Evolutionary conservation across 2,113 vertebrate species (phyloP), one percentile per base, ranked within the genome.

Genomic region (Corythoichthys intestinalis): DNA sequence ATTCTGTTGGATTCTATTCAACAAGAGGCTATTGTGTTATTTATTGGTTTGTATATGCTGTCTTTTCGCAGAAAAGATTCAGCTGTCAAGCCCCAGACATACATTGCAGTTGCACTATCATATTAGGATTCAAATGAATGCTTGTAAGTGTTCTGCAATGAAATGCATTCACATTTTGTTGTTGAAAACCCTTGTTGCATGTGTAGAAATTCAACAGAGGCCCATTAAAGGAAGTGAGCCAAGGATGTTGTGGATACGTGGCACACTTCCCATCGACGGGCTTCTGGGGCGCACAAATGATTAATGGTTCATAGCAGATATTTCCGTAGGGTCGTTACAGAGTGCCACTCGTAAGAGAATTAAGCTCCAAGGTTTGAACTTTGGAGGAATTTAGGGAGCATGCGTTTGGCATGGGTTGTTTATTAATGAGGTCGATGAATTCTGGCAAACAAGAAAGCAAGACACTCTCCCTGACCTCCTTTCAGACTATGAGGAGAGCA

Each of bases 371-470:
- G 56, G 59, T 60, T 57, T 69, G 66, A 76, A 79, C 65, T 75
- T 71, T 70, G 52, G 17, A 14, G 57, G 56, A 38, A 59, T 64
- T 76, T 53, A 66, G 67, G 56, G 63, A 50, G 5, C 4, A 28
- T 60, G 53, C 59, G 10, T 67, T 39, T 52, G 52, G 38, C 28
- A 10, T 11, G n/a, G 65, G 47, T 52, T 56, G 11, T 56, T 63
- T 57, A 63, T 50, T 9, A 48, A 52, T 66, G 57, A 68, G 54
- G 52, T 57, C 61, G 63, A 73, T 82, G 64, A 72, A 67, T 74
- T 58, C 37, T 73, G 63, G 67, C 68, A 80, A 46, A 66, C 3
- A 77, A 66, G 39, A 71, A 78, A 75, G 57, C 54, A 66, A 65
- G 66, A 73, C 52, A 57, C 66, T 48, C 14, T 34, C 6, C 61